These are phyloP conservation scores for Cecidostiba fungosa DNA, from an alignment of 2,888 invertebrate genomes.

Conservation along the genomic window DNA sequence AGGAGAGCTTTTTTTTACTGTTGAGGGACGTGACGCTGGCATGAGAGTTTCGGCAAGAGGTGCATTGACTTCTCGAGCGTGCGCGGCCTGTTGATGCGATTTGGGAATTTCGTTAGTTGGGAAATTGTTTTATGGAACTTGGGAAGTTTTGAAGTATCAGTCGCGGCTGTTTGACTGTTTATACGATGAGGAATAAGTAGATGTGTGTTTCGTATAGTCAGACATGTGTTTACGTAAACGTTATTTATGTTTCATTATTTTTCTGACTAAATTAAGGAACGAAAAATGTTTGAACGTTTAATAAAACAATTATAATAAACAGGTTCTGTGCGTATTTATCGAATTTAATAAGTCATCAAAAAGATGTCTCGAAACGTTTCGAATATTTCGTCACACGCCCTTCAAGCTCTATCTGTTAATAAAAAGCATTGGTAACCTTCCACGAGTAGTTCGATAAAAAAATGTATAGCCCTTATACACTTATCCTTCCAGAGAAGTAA, in stretches of 20 bases:
- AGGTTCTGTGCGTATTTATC: background rate
- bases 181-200: no score
- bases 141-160: background rate
- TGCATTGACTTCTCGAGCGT: background rate
- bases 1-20: background rate
- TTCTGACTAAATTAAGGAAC: background rate
- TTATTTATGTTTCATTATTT: background rate
- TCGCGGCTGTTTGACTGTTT: background rate
- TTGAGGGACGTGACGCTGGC: background rate
- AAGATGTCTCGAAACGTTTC: background rate
- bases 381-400: background rate
- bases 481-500: conserved; percentile 34
- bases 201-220: no score
- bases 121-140: background rate
- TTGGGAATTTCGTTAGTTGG: background rate
- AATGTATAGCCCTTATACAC: background rate
- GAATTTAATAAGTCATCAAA: background rate
- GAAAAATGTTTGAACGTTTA: no score
- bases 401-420: background rate
- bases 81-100: background rate
- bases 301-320: no score
- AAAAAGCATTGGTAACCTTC: background rate
- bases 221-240: no score
- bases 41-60: background rate
- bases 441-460: background rate